These are phyloP conservation scores for Iselma pallidipennis DNA, from an alignment of 2,888 invertebrate species.

Conservation along the genomic window DNA sequence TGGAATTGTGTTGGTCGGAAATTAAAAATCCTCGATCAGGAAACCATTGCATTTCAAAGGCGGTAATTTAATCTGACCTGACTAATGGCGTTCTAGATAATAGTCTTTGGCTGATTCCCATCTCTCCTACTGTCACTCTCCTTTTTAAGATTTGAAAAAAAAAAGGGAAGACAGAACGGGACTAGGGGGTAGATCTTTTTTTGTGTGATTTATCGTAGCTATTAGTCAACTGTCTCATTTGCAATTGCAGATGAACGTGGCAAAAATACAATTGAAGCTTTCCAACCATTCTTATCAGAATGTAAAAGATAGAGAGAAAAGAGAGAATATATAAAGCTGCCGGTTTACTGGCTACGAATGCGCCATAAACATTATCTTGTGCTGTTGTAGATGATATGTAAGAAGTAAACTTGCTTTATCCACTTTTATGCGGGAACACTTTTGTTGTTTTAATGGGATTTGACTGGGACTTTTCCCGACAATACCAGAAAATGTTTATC, in stretches of 20 bases:
- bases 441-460: slow-evolving; percentile 36
- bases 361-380: slow-evolving; percentile 49
- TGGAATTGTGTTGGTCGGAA: slow-evolving; percentile 32
- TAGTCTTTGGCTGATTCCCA: slow-evolving; percentile 45
- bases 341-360: slow-evolving; percentile 46
- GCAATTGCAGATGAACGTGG: slow-evolving; percentile 41
- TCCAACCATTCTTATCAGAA: slow-evolving; percentile 31
- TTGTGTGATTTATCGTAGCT: slow-evolving; percentile 49
- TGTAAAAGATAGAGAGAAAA: slow-evolving; percentile 3
- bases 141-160: slow-evolving; percentile 44
- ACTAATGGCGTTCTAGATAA: slow-evolving; percentile 52
- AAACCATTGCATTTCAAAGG: slow-evolving; percentile 42
- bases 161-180: slow-evolving; percentile 32
- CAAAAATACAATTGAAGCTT: slow-evolving; percentile 30
- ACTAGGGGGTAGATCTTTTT: slow-evolving; percentile 32
- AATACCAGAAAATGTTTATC: slow-evolving; percentile 3
- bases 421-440: slow-evolving; percentile 35
- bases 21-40: slow-evolving; percentile 50
- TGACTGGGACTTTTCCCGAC: slow-evolving; percentile 7
- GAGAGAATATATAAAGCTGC: slow-evolving; percentile 31
- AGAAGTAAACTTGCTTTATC: slow-evolving; percentile 45
- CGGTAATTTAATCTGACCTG: slow-evolving; percentile 50
- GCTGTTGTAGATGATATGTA: slow-evolving; percentile 45
- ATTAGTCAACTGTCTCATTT: slow-evolving; percentile 51
- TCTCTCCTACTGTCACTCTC: slow-evolving; percentile 34